Percentiles rank a stretch among this genome's conserved stretches.
Conservation (phyloP, 2,797 vertebrate species). For the Hydrophis major region DNA sequence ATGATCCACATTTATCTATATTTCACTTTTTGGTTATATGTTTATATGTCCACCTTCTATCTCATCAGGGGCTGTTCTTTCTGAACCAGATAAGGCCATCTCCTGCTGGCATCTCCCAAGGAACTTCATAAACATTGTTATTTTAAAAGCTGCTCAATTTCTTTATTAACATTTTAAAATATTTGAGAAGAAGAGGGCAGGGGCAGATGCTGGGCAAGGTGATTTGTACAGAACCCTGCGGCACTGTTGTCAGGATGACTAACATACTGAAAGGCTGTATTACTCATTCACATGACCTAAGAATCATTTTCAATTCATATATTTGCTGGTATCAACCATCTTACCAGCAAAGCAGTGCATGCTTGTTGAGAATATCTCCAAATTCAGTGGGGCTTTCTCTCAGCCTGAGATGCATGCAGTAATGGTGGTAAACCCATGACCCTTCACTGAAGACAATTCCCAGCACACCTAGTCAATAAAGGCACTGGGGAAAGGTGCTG, state of each 20-base stretch:
- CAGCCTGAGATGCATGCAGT: not conserved
- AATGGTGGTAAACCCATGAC: not conserved
- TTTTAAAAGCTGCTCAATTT: not conserved
- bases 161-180: not conserved
- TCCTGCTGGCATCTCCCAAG: not conserved
- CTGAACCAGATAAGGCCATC: not conserved
- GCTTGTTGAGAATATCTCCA: not conserved
- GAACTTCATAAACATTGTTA: not conserved
- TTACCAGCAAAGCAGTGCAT: not conserved
- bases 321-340: not conserved
- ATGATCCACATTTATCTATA: not conserved
- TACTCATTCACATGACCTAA: not conserved
- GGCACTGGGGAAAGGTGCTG: not conserved
- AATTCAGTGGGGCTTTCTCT: not conserved
- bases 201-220: not conserved
- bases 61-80: not conserved
- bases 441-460: not conserved
- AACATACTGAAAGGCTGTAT: not conserved
- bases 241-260: slow-evolving; percentile 2
- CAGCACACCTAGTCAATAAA: not conserved
- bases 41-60: not conserved
- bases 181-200: not conserved
- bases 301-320: not conserved
- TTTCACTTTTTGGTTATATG: not conserved
- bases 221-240: not conserved